Percentiles rank a stretch among this genome's conserved stretches.
phyloP scores from a whole-genome alignment of 2,888 invertebrate genomes.

The Sialis fuliginosa region DNA sequence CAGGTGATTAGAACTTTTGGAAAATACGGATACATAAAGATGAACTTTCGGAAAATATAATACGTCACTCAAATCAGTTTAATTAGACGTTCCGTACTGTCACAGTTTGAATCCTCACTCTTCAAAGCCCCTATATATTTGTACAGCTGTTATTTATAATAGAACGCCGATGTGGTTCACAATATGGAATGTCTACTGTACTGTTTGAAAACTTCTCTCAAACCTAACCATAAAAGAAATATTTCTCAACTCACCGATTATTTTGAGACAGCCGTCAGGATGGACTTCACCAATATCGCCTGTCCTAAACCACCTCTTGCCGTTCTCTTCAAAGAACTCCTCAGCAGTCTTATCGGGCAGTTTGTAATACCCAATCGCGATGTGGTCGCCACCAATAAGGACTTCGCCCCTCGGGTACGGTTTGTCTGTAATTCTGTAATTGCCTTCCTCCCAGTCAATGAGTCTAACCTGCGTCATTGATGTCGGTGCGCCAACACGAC shows the following conservation, averaged over 20 bases:
- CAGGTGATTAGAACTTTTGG: too few relatives aligned
- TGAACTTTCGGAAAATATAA: too few relatives aligned
- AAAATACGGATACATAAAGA: too few relatives aligned
- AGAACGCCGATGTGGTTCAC: too few relatives aligned
- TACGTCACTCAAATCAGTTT: too few relatives aligned
- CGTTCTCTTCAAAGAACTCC: slow-evolving; percentile 71
- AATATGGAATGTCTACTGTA: too few relatives aligned
- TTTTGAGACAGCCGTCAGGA: slow-evolving; percentile 83
- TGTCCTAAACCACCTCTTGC: slow-evolving; percentile 82
- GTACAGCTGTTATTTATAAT: too few relatives aligned
- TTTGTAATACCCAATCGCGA: slow-evolving; percentile 89
- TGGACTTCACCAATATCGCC: slow-evolving; percentile 95
- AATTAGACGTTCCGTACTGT: too few relatives aligned
- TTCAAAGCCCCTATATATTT: too few relatives aligned
- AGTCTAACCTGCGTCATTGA: slow-evolving; percentile 70
- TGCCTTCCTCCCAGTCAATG: slow-evolving; percentile 88
- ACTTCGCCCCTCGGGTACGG: slow-evolving; percentile 72
- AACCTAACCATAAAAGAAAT: not conserved
- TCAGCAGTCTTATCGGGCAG: slow-evolving; percentile 73
- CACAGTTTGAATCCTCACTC: too few relatives aligned
- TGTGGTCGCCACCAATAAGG: slow-evolving; percentile 64
- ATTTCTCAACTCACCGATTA: slow-evolving; percentile 62
- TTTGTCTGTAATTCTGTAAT: slow-evolving; percentile 72
- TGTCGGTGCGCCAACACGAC: slow-evolving; percentile 78
- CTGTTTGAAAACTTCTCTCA: too few relatives aligned